Evolutionary conservation across 2,888 invertebrate genomes (phyloP).

Genomic region (Epinotia ramella): DNA sequence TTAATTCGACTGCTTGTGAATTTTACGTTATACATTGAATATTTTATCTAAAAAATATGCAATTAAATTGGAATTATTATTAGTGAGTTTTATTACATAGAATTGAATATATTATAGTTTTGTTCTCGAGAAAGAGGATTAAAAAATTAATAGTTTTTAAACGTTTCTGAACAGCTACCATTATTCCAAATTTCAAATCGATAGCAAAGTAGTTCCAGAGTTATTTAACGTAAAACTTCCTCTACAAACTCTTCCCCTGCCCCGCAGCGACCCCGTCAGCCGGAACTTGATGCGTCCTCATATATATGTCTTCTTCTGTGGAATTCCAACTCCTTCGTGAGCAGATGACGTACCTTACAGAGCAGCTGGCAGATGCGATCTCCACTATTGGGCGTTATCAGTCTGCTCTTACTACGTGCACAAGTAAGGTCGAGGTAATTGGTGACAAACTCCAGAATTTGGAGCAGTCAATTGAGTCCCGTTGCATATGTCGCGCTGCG

Average conservation of each 20-base stretch:
- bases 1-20: too few species aligned
- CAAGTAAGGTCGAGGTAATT: too few species aligned
- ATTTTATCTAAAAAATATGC: too few species aligned
- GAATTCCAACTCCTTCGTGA: constrained; percentile 7
- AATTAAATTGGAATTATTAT: too few species aligned
- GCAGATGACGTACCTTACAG: not conserved
- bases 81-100: too few species aligned
- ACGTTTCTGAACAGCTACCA: too few species aligned
- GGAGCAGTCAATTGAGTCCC: not conserved
- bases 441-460: not conserved
- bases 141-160: too few species aligned
- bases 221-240: not conserved
- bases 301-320: not conserved
- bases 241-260: not conserved
- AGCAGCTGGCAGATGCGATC: not conserved
- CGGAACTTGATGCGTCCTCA: not conserved
- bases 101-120: too few species aligned
- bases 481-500: not conserved
- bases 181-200: too few species aligned
- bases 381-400: not conserved
- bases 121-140: too few species aligned
- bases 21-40: too few species aligned
- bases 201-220: too few species aligned
- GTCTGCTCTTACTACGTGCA: not conserved
- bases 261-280: not conserved